Conservation (phyloP, 2,888 invertebrate species). For the Philereme transversata region DNA sequence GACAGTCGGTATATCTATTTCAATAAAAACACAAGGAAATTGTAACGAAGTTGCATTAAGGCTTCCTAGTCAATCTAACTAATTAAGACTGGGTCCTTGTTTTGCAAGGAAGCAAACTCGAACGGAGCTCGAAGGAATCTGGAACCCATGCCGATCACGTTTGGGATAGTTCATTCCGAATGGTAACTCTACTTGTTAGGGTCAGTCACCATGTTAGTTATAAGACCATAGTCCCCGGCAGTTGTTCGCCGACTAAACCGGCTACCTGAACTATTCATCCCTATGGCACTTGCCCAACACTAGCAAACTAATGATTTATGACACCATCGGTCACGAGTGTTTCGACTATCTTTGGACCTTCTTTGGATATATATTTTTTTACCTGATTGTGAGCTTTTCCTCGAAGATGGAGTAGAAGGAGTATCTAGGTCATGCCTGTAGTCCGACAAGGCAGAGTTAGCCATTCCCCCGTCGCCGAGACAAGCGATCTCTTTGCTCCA, state of each 20-base stretch:
- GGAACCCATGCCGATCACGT: neutral
- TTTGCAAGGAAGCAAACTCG: too few relatives aligned
- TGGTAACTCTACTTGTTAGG: too few relatives aligned
- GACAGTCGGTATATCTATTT: conserved; percentile 80
- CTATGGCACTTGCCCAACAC: too few relatives aligned
- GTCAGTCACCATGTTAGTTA: too few relatives aligned
- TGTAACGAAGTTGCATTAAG: neutral
- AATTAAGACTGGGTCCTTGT: too few relatives aligned
- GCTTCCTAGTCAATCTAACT: too few relatives aligned
- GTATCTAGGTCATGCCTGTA: conserved; percentile 64
- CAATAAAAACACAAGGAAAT: conserved; percentile 3
- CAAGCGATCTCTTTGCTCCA: conserved; percentile 94
- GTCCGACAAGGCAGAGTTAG: conserved; percentile 65
- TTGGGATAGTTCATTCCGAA: neutral
- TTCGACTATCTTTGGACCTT: neutral
- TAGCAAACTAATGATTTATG: too few relatives aligned
- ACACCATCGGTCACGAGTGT: neutral
- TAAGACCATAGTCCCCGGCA: too few relatives aligned
- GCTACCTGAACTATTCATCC: too few relatives aligned
- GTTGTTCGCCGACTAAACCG: too few relatives aligned
- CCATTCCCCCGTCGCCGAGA: conserved; percentile 72
- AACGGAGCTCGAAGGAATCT: too few relatives aligned
- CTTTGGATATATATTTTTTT: conserved; percentile 13
- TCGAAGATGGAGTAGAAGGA: conserved; percentile 81
- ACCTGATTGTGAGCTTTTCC: conserved; percentile 88